Evolutionary conservation across 2,113 vertebrate species (phyloP).

Genomic region (Limnothrissa miodon): DNA sequence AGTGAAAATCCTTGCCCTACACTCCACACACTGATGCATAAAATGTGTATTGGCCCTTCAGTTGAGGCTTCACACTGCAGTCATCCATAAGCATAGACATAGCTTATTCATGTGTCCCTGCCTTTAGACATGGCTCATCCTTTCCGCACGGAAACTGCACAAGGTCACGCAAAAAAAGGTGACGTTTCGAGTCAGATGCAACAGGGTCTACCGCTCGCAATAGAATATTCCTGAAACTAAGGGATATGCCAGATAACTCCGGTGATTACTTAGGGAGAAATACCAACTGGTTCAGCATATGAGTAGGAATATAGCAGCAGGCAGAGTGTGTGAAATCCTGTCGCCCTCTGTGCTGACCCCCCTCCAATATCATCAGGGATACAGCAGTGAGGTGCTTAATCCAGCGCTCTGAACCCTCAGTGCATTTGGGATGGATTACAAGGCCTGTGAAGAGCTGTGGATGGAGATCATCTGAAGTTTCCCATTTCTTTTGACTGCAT

Average conservation of each 20-base stretch:
- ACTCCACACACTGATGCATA: neutral
- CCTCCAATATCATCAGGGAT: neutral
- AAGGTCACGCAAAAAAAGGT: neutral
- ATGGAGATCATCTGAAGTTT: slow-evolving; percentile 11
- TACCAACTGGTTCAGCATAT: neutral
- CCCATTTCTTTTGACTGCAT: neutral
- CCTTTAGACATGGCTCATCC: neutral
- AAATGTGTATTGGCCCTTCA: neutral
- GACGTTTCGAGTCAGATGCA: neutral
- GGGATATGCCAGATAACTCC: neutral
- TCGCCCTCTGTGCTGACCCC: neutral
- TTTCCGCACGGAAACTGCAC: neutral
- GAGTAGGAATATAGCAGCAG: neutral
- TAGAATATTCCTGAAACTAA: neutral
- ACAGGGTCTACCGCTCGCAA: neutral
- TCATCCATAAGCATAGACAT: neutral
- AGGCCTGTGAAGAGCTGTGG: neutral
- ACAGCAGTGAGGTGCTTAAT: neutral
- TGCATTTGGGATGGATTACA: neutral
- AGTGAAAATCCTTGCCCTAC: neutral
- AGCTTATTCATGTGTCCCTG: neutral
- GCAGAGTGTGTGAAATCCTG: neutral
- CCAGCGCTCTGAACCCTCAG: neutral
- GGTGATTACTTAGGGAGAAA: neutral
- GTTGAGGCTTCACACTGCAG: neutral